Evolutionary conservation across 2,113 vertebrate species (phyloP).

Genomic region (Etheostoma spectabile): DNA sequence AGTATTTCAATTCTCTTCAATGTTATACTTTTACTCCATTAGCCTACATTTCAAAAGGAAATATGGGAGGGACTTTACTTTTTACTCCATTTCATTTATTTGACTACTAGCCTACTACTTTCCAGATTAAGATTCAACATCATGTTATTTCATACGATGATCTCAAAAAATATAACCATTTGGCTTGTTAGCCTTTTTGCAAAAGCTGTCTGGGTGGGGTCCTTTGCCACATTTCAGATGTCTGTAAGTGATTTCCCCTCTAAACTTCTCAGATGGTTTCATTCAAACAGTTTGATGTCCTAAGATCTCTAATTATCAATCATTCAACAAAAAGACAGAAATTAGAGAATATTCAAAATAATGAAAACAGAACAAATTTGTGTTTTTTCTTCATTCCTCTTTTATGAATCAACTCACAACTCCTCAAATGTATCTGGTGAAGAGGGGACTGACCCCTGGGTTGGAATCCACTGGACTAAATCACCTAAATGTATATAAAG

Average conservation of each 20-base stretch:
- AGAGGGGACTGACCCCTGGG: neutral
- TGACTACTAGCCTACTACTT: no score
- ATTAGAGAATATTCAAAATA: neutral
- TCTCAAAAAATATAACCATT: neutral
- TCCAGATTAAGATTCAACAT: no score
- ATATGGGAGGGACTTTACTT: no score
- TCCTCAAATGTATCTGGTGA: neutral
- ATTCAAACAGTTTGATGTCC: neutral
- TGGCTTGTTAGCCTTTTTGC: neutral
- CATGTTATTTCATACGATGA: neutral
- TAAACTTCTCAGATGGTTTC: slow-evolving; percentile 11
- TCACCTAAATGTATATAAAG: neutral
- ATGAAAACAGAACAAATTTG: neutral
- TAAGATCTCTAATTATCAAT: neutral
- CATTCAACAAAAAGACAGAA: neutral
- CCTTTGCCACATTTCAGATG: neutral
- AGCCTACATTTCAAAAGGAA: no score
- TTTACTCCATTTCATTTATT: no score
- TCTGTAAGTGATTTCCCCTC: neutral
- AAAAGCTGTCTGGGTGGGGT: neutral
- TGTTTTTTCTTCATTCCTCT: neutral
- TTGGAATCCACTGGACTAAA: neutral
- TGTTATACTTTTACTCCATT: no score
- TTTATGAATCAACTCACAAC: neutral
- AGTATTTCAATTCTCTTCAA: no score